These are phyloP conservation scores for Silurus asotus DNA, from an alignment of 2,113 vertebrate species.

Conservation along the genomic window DNA sequence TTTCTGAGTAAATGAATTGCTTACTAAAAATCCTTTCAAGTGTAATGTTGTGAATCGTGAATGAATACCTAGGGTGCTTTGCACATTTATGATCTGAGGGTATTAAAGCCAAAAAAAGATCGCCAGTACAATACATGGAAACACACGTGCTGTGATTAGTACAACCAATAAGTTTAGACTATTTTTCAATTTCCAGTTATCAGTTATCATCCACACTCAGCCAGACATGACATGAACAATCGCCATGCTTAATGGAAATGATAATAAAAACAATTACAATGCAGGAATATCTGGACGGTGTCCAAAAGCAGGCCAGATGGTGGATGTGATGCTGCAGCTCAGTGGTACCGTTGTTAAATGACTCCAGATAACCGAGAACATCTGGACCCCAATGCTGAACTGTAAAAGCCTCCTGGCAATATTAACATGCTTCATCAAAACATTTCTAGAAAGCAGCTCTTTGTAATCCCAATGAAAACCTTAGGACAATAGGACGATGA, in stretches of 20 bases:
- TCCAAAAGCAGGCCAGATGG: constrained; percentile 29
- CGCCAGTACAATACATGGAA: background rate
- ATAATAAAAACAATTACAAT: background rate
- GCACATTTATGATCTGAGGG: background rate
- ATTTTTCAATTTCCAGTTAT: background rate
- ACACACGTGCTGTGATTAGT: background rate
- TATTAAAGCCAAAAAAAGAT: background rate
- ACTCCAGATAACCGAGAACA: constrained; percentile 33
- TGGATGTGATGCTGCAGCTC: constrained; percentile 26
- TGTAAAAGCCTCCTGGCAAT: constrained; percentile 19
- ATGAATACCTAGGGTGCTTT: background rate
- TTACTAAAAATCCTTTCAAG: background rate
- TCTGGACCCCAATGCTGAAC: background rate
- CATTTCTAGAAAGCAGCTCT: constrained; percentile 2
- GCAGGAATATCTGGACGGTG: background rate
- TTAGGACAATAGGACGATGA: background rate
- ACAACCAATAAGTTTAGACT: background rate
- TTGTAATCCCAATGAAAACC: background rate
- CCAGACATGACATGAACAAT: background rate
- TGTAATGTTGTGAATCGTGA: constrained; percentile 3
- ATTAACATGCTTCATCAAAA: constrained; percentile 9
- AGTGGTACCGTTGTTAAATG: constrained; percentile 26
- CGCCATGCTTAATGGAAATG: constrained; percentile 11
- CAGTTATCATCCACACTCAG: background rate
- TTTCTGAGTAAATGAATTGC: background rate